phyloP scores from a whole-genome alignment of 2,797 vertebrate genomes.

The Rhincodon typus region DNA sequence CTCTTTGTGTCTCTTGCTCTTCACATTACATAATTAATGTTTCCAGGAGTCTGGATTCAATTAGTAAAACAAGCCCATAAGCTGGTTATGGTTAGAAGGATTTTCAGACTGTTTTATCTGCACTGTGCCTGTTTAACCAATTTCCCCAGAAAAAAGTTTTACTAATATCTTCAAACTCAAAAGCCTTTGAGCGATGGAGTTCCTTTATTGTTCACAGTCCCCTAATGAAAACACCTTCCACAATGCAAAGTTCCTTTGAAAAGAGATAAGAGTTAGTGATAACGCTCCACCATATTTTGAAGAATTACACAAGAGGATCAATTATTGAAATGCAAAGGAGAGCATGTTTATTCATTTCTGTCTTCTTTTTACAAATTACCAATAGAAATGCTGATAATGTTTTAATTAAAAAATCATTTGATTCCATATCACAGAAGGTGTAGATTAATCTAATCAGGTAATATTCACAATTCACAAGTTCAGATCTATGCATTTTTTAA shows the following conservation, averaged over 20 bases:
- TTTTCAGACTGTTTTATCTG: conserved; percentile 30
- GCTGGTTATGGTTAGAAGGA: conserved; percentile 36
- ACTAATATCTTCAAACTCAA: not conserved
- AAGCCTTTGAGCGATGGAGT: not conserved
- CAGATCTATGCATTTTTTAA: not conserved
- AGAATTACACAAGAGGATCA: not conserved
- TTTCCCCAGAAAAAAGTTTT: conserved; percentile 19
- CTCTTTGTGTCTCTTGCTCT: not conserved
- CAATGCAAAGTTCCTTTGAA: not conserved
- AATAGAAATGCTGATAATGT: not conserved
- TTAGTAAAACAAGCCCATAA: conserved; percentile 32
- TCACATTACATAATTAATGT: conserved; percentile 27
- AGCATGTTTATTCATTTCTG: not conserved
- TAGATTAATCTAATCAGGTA: not conserved
- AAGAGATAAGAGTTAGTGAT: not conserved
- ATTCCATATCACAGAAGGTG: not conserved
- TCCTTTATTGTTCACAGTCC: not conserved
- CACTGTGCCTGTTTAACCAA: conserved; percentile 17
- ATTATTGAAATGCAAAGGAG: not conserved
- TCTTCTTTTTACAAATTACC: not conserved
- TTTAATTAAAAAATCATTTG: not conserved
- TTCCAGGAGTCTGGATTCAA: conserved; percentile 30
- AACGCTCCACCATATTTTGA: not conserved
- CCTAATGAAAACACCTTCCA: not conserved
- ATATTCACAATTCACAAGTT: not conserved